A percentile compares a stretch with the other conserved stretches of the same genome.
Evolutionary conservation across 2,888 invertebrate genomes (phyloP).

Genomic region (Eurytoma adleriae): DNA sequence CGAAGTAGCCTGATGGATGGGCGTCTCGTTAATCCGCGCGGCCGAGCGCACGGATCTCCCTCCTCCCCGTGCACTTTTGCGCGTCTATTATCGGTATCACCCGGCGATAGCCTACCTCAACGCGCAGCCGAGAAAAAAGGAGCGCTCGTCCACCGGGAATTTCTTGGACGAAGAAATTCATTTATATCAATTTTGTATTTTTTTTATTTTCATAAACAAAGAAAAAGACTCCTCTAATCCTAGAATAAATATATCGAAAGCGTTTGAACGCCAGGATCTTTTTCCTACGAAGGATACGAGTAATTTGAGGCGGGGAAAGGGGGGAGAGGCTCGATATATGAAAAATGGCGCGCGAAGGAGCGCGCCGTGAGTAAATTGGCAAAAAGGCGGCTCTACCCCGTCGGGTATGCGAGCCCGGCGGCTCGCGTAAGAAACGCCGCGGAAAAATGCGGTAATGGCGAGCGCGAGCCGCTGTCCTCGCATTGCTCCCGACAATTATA

Average conservation of each 20-base stretch:
- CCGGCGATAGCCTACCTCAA: too few relatives aligned
- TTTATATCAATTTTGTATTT: too few relatives aligned
- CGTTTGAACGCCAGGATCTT: too few relatives aligned
- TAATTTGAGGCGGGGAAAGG: too few relatives aligned
- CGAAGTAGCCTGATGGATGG: neutral
- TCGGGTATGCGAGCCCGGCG: neutral
- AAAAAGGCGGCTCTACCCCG: slow-evolving; percentile 1
- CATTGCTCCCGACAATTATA: slow-evolving; percentile 76
- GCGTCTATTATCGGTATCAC: too few relatives aligned
- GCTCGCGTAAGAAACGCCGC: slow-evolving; percentile 11
- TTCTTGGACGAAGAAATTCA: too few relatives aligned
- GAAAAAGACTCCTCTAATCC: too few relatives aligned
- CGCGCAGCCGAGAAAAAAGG: too few relatives aligned
- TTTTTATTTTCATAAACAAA: too few relatives aligned
- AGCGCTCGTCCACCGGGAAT: too few relatives aligned
- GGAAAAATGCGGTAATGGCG: slow-evolving; percentile 75
- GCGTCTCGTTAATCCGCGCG: neutral
- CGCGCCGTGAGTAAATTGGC: neutral
- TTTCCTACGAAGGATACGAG: too few relatives aligned
- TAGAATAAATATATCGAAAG: too few relatives aligned
- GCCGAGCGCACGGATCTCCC: neutral
- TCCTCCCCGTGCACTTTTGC: neutral
- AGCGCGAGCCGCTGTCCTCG: slow-evolving; percentile 70
- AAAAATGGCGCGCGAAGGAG: neutral
- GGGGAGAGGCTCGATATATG: neutral